Conservation (phyloP, 2,113 vertebrate genomes). For the Anoura caudifer region DNA sequence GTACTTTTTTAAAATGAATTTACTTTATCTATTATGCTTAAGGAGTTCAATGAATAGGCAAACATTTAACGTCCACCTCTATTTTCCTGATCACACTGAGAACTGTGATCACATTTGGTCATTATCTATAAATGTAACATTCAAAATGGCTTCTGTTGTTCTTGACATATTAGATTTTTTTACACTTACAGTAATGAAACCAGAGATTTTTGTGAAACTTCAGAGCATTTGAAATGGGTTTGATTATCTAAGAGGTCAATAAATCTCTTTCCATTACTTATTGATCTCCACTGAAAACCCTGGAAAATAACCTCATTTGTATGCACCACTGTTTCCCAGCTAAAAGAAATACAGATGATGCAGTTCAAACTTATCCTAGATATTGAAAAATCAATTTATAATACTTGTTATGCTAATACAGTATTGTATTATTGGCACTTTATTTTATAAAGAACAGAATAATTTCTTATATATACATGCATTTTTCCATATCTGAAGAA, state of each 20-base stretch:
- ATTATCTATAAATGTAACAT: neutral
- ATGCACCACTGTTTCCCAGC: neutral
- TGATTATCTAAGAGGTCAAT: neutral
- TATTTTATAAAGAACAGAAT: neutral
- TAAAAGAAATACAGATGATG: neutral
- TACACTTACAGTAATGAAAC: neutral
- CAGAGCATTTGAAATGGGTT: neutral
- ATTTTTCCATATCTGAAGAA: neutral
- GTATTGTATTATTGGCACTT: neutral
- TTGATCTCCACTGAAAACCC: neutral
- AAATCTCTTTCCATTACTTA: neutral
- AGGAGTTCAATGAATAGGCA: neutral
- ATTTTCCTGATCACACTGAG: neutral
- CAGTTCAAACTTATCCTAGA: neutral
- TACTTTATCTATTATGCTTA: neutral
- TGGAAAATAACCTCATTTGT: neutral
- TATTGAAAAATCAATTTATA: neutral
- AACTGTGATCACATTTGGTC: neutral
- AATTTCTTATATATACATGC: neutral
- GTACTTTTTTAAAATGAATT: neutral
- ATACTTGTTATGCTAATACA: neutral
- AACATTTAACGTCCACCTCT: neutral
- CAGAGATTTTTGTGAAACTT: neutral
- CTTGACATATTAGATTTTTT: neutral
- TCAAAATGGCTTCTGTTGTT: neutral